These are phyloP conservation scores for Vidua macroura DNA, from an alignment of 2,113 vertebrate genomes.

Conservation along the genomic window DNA sequence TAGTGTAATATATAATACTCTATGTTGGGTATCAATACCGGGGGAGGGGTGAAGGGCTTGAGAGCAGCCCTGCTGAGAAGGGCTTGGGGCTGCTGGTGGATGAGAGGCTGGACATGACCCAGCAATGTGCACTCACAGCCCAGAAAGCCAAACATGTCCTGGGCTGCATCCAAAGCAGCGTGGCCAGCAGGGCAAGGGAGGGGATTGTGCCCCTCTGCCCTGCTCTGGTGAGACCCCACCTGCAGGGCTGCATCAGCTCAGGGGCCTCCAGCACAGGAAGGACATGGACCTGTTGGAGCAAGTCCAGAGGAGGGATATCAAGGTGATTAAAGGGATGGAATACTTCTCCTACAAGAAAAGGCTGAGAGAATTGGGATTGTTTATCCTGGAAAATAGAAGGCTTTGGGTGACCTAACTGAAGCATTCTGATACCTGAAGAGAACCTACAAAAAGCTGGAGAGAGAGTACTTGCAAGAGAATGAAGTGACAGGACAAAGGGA, in stretches of 20 bases:
- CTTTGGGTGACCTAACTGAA: not conserved
- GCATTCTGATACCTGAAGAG: not conserved
- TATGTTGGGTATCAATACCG: not conserved
- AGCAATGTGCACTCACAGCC: not conserved
- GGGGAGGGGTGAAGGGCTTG: not conserved
- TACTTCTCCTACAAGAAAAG: not conserved
- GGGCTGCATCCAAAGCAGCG: rapidly evolving
- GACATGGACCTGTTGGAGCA: rapidly evolving
- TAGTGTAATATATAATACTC: too few species aligned
- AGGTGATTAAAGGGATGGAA: not conserved
- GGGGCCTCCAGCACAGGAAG: not conserved
- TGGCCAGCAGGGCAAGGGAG: rapidly evolving
- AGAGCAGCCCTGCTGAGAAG: not conserved
- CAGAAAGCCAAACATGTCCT: rapidly evolving
- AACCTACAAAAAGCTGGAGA: not conserved
- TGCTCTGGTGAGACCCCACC: not conserved
- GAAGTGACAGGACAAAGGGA: not conserved
- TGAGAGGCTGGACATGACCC: not conserved
- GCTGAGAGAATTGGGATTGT: not conserved
- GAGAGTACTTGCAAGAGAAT: not conserved
- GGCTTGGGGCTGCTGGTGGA: not conserved
- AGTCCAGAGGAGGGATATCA: not conserved
- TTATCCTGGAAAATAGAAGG: not conserved
- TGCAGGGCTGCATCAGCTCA: not conserved
- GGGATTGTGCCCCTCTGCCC: not conserved